phyloP scores from a whole-genome alignment of 2,888 invertebrate genomes.

The Idaea straminata region DNA sequence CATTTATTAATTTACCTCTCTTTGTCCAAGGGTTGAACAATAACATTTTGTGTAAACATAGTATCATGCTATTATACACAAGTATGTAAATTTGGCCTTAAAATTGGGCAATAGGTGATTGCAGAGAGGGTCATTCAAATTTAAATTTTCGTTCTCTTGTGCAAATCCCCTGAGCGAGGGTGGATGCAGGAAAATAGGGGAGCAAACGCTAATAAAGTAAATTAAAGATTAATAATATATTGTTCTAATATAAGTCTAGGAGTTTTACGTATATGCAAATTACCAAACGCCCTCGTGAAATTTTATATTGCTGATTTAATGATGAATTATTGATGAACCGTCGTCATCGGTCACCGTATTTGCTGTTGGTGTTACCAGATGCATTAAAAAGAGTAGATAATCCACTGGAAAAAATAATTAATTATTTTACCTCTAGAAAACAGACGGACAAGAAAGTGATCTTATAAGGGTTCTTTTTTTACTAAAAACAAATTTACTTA shows the following conservation, averaged over 20 bases:
- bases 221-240: slow-evolving; percentile 80
- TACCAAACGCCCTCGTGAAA: slow-evolving; percentile 32
- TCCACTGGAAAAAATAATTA: neutral
- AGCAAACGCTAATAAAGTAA: slow-evolving; percentile 75
- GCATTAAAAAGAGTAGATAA: neutral
- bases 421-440: neutral
- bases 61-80: slow-evolving; percentile 25
- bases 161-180: slow-evolving; percentile 66
- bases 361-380: slow-evolving; percentile 9
- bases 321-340: slow-evolving; percentile 45
- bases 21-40: slow-evolving; percentile 21
- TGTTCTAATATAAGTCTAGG: slow-evolving; percentile 70
- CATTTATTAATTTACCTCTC: slow-evolving; percentile 19
- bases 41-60: slow-evolving; percentile 20
- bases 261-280: slow-evolving; percentile 66
- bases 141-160: slow-evolving; percentile 75
- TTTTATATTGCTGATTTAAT: slow-evolving; percentile 50
- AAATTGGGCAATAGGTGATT: slow-evolving; percentile 55
- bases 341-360: slow-evolving; percentile 25
- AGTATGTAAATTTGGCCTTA: slow-evolving; percentile 42
- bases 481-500: no score
- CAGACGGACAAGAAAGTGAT: no score
- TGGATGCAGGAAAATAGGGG: slow-evolving; percentile 55
- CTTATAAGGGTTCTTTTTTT: no score
- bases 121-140: slow-evolving; percentile 69